Evolutionary conservation across 1,140 invertebrate species (phyloP), one percentile per base, ranked within the genome.

Genomic region (Venturia canescens): DNA sequence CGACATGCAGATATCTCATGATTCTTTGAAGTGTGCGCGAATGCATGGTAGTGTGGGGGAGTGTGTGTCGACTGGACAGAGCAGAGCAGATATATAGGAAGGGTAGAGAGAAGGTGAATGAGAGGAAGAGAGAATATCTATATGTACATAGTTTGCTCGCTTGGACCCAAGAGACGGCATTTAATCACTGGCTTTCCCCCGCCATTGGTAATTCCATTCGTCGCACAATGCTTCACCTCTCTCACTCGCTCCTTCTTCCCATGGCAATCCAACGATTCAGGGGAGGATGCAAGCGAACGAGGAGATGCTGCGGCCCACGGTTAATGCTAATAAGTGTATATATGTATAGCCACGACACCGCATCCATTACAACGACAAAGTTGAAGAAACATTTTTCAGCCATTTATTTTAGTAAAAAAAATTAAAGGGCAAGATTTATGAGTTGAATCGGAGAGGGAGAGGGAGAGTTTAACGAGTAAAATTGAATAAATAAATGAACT

Each of bases 151-250:
- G 60, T 83, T 81, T 72, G 81, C 72, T 80, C 50, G 60, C 80
- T 84, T 79, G 81, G 81, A 82, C 76, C 79, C 81, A 81, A 80
- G 83, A 80, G 74, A 69, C 79, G 84, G 84, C 87, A 86, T 89
- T 88, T 89, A 89, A 89, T 89, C 88, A 88, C 87, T 82, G 83
- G 77, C 80, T 31, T n/a, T 31, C 66, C n/a, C 16, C 81, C 78
- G 83, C 83, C 85, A 81, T 78, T 87, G 84, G 86, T 87, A 88
- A 88, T 85, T 87, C 85, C 87, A 69, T 69, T 31, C 27, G 82
- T 79, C 79, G 87, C 84, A 88, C 87, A 88, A 86, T 87, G 87
- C 87, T 82, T 79, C 66, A n/a, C 87, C 82, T 79, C 66, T 31
- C 66, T 69, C 29, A 16, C 66, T 31, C 66, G 3, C n/a, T 69